Evolutionary conservation across 1,140 invertebrate species (phyloP).

Genomic region (Rhagoletis pomonella): DNA sequence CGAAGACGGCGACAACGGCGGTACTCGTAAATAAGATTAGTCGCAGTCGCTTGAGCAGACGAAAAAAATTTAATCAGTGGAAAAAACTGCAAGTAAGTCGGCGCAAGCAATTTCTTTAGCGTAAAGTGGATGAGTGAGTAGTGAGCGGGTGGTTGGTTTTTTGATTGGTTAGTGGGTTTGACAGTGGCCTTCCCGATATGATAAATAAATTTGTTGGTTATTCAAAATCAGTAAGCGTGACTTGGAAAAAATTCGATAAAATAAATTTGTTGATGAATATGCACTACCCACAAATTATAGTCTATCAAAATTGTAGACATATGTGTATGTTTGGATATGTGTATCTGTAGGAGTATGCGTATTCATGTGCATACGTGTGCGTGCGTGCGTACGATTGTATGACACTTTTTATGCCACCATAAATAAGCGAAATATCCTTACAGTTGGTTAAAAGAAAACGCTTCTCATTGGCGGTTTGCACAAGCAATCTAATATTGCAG

Average conservation of each 20-base stretch:
- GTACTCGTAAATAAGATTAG: conserved; percentile 49
- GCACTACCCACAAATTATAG: conserved; percentile 38
- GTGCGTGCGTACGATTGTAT: background rate
- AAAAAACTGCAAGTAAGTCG: conserved; percentile 42
- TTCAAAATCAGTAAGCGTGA: conserved; percentile 51
- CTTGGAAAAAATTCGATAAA: conserved; percentile 49
- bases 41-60: conserved; percentile 41
- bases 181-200: conserved; percentile 39
- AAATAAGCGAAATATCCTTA: conserved; percentile 27
- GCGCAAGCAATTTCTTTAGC: background rate
- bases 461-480: background rate
- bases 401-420: conserved; percentile 11
- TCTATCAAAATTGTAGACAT: background rate
- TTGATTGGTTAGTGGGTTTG: background rate
- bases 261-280: conserved; percentile 49
- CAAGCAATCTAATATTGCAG: background rate
- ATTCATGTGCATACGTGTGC: background rate
- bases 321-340: background rate
- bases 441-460: background rate
- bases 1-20: conserved; percentile 7
- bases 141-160: background rate
- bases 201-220: conserved; percentile 52
- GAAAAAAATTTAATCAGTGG: conserved; percentile 37
- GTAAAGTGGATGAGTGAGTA: background rate
- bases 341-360: background rate